Conservation (phyloP, 2,888 invertebrate species). For the Eupithecia pulchellata region DNA sequence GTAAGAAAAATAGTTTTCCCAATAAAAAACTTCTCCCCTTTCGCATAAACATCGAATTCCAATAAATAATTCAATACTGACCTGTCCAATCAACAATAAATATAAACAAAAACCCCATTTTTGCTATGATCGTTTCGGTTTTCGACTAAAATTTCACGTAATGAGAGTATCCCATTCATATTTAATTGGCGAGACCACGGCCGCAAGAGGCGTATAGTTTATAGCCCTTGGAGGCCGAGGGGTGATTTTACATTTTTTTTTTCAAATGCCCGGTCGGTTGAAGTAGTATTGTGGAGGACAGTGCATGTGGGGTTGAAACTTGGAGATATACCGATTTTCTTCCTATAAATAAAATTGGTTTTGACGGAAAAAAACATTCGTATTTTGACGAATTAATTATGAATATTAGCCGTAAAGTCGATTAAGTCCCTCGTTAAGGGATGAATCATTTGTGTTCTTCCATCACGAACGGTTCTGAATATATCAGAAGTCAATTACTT, state of each 20-base stretch:
- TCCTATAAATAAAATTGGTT: not conserved
- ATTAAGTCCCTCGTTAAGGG: too few relatives aligned
- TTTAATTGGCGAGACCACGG: constrained; percentile 76
- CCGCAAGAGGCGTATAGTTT: constrained; percentile 60
- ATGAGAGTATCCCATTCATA: constrained; percentile 77
- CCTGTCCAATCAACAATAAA: constrained; percentile 47
- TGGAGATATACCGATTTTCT: constrained; percentile 48
- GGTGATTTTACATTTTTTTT: constrained; percentile 79
- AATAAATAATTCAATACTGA: constrained; percentile 54
- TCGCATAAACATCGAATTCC: constrained; percentile 27
- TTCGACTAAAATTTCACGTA: constrained; percentile 66
- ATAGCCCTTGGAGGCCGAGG: constrained; percentile 71
- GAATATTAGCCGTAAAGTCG: too few relatives aligned
- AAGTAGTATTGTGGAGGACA: constrained; percentile 82
- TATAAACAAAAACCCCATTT: constrained; percentile 45
- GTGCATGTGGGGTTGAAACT: constrained; percentile 52
- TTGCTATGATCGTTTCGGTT: constrained; percentile 14
- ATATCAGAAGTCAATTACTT: not conserved
- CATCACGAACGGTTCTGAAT: too few relatives aligned
- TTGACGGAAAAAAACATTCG: too few relatives aligned
- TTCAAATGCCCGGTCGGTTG: constrained; percentile 77
- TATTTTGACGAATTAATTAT: too few relatives aligned
- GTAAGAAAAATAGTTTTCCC: not conserved
- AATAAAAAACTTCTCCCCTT: constrained; percentile 29
- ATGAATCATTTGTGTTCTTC: too few relatives aligned